Percentiles rank a stretch among this genome's conserved stretches.
These are phyloP conservation scores for Chironomus tepperi DNA, from an alignment of 1,140 invertebrate genomes.

Conservation along the genomic window DNA sequence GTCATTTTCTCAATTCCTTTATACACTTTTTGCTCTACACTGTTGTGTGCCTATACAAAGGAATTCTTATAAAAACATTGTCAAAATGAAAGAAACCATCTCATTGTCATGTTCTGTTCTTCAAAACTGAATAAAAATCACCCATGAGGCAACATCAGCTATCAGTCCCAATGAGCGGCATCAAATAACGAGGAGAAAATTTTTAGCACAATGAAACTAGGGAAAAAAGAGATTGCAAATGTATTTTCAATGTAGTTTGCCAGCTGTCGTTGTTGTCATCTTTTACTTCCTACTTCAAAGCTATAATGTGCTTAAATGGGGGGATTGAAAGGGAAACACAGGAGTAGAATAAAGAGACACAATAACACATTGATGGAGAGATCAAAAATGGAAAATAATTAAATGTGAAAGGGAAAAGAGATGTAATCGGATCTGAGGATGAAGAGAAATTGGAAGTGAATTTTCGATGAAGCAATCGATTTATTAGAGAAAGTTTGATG, in stretches of 20 bases:
- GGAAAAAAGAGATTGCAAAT: background rate
- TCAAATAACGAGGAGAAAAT: background rate
- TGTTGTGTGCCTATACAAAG: no score
- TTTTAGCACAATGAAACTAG: background rate
- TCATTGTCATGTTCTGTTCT: conserved; percentile 7
- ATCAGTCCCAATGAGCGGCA: background rate
- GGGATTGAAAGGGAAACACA: no score
- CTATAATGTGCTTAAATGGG: no score
- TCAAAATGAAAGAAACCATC: background rate
- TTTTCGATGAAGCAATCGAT: no score
- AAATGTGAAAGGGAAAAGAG: background rate
- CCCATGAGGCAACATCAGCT: background rate
- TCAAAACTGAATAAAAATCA: background rate
- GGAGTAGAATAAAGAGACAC: no score
- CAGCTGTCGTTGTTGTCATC: background rate
- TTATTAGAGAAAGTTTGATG: no score
- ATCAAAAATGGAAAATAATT: conserved; percentile 9
- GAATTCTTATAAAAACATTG: background rate
- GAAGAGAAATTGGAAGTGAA: no score
- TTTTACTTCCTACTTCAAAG: no score
- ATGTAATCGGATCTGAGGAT: no score
- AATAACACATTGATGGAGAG: background rate
- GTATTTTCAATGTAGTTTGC: conserved; percentile 7
- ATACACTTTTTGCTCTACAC: no score
- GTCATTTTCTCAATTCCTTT: no score